Percentiles rank a stretch among this genome's conserved stretches.
phyloP scores from a whole-genome alignment of 2,797 vertebrate species.

The Sebastiscus tertius region DNA sequence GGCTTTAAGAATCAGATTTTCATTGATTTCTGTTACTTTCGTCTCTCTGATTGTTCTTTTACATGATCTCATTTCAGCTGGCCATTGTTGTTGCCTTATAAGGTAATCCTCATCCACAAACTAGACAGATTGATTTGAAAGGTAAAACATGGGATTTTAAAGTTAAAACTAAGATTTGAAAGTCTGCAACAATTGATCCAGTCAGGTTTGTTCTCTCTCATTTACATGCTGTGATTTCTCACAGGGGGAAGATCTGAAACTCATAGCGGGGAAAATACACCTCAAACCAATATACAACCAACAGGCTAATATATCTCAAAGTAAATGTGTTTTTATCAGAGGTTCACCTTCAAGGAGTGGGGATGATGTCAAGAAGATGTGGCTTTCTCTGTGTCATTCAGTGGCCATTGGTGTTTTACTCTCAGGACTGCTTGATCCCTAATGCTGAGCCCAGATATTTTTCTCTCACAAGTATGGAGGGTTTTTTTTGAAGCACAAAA shows the following conservation, averaged over 20 bases:
- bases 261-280: not conserved
- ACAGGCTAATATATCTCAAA: not conserved
- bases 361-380: not conserved
- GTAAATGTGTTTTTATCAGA: not conserved
- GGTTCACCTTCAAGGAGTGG: not conserved
- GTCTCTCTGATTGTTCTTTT: not conserved
- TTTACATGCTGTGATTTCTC: not conserved
- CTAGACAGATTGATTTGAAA: not conserved
- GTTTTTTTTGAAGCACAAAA: not conserved
- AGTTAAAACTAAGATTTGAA: not conserved
- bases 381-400: not conserved
- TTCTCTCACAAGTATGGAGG: not conserved
- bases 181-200: not conserved
- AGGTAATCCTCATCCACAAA: no score
- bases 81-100: not conserved
- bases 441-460: constrained; percentile 1
- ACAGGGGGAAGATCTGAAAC: not conserved
- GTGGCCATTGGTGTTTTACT: not conserved
- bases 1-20: not conserved
- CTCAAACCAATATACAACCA: not conserved
- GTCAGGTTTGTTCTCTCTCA: not conserved
- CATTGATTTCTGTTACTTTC: not conserved
- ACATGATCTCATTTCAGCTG: not conserved
- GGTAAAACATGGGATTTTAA: not conserved
- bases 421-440: not conserved